Percentiles rank a stretch among this genome's conserved stretches.
These are phyloP conservation scores for Clarias macrocephalus DNA, from an alignment of 2,113 vertebrate species.

Conservation along the genomic window DNA sequence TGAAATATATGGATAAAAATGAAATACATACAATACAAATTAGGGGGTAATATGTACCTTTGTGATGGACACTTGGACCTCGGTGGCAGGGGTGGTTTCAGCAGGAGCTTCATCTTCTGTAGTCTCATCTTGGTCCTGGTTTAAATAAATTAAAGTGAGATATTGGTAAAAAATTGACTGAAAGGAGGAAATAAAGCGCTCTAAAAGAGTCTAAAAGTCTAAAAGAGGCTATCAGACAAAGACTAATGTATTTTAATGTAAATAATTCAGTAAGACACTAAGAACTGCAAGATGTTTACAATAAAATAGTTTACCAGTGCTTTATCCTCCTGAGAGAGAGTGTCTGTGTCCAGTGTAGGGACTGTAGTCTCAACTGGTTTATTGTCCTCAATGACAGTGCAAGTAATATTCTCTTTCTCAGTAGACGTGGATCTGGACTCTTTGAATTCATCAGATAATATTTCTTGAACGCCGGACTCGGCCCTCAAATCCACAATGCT, in stretches of 20 bases:
- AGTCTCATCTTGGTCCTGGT: slow-evolving; percentile 41
- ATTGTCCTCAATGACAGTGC: neutral
- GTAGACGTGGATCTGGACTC: neutral
- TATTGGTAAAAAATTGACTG: slow-evolving; percentile 9
- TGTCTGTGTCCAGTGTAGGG: neutral
- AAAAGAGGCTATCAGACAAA: no score
- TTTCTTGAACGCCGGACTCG: neutral
- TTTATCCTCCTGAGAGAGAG: neutral
- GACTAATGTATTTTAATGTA: neutral
- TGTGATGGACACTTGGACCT: neutral
- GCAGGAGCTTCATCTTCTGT: neutral
- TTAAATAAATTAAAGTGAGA: neutral
- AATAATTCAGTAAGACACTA: neutral
- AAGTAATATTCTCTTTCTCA: neutral
- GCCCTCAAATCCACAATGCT: neutral
- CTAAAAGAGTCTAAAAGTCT: slow-evolving; percentile 1
- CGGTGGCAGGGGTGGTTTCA: neutral
- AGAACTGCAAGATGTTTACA: neutral
- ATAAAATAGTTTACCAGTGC: slow-evolving; percentile 6
- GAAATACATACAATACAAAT: neutral
- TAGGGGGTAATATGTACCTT: slow-evolving; percentile 31
- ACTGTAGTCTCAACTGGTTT: neutral
- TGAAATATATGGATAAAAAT: neutral
- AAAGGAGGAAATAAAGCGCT: neutral
- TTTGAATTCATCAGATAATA: neutral